These are phyloP conservation scores for Acridotheres tristis DNA, from an alignment of 2,797 vertebrate species.

Conservation along the genomic window DNA sequence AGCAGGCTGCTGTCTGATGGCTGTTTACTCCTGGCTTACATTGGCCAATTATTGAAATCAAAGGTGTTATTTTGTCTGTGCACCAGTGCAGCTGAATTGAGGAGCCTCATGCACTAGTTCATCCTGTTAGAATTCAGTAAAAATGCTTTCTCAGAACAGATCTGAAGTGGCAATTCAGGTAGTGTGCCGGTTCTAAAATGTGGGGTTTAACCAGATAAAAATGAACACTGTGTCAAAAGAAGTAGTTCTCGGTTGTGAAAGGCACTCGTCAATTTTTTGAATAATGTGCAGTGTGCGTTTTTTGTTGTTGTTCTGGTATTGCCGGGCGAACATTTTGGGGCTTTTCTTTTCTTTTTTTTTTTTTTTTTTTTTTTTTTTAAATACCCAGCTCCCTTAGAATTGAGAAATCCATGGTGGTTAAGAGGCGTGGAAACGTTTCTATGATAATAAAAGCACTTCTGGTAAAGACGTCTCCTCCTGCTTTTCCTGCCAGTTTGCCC, in stretches of 20 bases:
- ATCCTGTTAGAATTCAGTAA: not conserved
- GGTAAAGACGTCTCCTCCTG: not conserved
- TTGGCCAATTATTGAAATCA: not conserved
- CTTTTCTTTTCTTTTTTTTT: rapidly evolving
- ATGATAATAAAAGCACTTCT: conserved; percentile 60
- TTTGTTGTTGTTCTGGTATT: not conserved
- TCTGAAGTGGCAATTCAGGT: not conserved
- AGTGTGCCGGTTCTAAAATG: not conserved
- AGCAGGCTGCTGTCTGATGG: not conserved
- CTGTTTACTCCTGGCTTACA: not conserved
- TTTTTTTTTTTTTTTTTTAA: too few relatives aligned
- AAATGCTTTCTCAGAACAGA: conserved; percentile 29
- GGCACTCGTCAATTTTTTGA: not conserved
- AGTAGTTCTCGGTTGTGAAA: conserved; percentile 5
- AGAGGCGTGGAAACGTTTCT: conserved; percentile 25
- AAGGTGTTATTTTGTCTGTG: not conserved
- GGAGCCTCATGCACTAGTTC: not conserved
- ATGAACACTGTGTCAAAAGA: not conserved
- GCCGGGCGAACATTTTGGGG: not conserved
- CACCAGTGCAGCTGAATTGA: not conserved
- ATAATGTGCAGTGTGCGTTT: not conserved
- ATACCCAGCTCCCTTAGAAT: conserved; percentile 4
- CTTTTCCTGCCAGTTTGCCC: conserved; percentile 9
- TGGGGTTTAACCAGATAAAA: not conserved
- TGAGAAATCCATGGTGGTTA: conserved; percentile 31